Conservation (phyloP, 2,113 vertebrate species). For the Rhineura floridana region DNA sequence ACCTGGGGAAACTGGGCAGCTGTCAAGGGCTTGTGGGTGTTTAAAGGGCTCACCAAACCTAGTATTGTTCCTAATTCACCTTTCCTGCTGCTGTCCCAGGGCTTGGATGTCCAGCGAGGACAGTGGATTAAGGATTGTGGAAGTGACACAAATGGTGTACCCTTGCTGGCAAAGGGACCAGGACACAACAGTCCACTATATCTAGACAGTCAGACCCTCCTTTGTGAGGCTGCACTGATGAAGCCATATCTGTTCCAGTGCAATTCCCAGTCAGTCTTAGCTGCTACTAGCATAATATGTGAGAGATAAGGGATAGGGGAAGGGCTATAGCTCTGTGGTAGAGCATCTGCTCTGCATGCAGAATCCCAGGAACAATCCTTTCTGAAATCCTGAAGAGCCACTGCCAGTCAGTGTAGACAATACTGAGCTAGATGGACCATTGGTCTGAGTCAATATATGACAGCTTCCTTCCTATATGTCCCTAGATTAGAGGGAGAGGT, state of each 20-base stretch:
- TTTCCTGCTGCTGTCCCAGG: background rate
- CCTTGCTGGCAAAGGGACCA: background rate
- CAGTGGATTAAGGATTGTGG: background rate
- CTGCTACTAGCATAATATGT: background rate
- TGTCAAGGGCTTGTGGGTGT: background rate
- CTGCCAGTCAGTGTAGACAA: no score
- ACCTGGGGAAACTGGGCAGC: background rate
- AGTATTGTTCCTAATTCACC: background rate
- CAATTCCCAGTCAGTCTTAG: background rate
- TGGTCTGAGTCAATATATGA: no score
- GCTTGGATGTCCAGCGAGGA: background rate
- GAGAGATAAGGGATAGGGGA: no score
- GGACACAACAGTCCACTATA: background rate
- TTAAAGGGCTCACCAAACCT: background rate
- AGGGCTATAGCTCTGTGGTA: no score
- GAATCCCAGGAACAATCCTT: no score
- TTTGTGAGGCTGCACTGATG: background rate
- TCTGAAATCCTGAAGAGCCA: no score
- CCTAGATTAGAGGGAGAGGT: background rate
- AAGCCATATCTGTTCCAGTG: background rate
- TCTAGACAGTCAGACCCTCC: background rate
- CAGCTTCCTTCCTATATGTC: no score
- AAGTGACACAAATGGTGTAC: background rate
- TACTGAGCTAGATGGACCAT: no score
- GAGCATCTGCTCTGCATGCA: no score